Evolutionary conservation across 2,113 vertebrate genomes (phyloP).

Genomic region (Cyrtonyx montezumae): DNA sequence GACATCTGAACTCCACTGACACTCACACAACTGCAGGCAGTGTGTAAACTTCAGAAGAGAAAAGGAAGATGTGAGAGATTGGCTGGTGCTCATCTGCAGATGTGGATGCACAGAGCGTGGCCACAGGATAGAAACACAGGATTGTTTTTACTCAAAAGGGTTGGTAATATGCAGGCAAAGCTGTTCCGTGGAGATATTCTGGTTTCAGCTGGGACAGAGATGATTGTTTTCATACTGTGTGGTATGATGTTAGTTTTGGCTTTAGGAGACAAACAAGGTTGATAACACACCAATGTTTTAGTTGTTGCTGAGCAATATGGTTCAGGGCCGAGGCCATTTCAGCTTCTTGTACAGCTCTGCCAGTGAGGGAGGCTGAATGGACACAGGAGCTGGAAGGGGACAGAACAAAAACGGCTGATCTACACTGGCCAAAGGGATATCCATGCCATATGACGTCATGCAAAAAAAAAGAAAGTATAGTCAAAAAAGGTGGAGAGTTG

Average conservation of each 20-base stretch:
- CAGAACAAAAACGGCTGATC: too few relatives aligned
- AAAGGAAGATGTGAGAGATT: background rate
- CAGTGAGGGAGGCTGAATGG: too few relatives aligned
- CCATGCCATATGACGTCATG: too few relatives aligned
- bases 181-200: background rate
- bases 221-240: background rate
- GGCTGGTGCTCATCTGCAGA: background rate
- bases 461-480: too few relatives aligned
- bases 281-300: background rate
- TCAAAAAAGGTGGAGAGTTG: too few relatives aligned
- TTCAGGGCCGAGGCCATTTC: too few relatives aligned
- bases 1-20: background rate
- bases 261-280: background rate
- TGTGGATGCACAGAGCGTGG: background rate
- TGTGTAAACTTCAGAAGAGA: background rate
- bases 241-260: background rate
- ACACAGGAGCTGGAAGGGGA: too few relatives aligned
- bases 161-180: background rate
- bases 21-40: fast-evolving
- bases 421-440: too few relatives aligned
- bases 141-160: background rate
- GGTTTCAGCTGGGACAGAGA: background rate
- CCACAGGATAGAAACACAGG: too few relatives aligned
- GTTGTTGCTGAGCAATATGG: background rate
- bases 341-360: too few relatives aligned